Conservation (phyloP, 2,113 vertebrate genomes). For the Apaloderma vittatum region DNA sequence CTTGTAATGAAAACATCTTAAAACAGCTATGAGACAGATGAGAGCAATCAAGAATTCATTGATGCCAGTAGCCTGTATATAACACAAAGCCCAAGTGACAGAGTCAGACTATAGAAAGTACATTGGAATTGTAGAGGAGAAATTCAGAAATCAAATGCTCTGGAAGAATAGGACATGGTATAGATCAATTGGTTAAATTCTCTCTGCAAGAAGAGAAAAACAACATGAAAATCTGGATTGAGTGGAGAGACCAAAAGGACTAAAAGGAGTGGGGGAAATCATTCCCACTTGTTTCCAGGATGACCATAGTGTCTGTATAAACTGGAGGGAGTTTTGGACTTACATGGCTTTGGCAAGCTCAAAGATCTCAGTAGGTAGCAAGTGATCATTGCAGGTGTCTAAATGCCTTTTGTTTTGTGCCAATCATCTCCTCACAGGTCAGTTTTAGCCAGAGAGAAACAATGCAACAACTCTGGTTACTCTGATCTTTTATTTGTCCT, state of each 20-base stretch:
- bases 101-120: neutral
- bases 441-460: neutral
- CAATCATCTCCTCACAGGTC: accelerated
- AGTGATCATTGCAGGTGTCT: neutral
- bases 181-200: neutral
- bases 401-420: neutral
- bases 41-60: neutral
- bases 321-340: neutral
- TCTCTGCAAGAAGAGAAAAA: neutral
- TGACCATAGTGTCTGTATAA: neutral
- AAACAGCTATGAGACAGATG: neutral
- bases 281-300: neutral
- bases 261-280: neutral
- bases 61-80: neutral
- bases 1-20: neutral
- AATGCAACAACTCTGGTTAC: neutral
- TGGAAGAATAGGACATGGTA: neutral
- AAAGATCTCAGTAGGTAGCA: neutral
- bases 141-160: neutral
- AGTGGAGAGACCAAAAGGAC: neutral
- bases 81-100: neutral
- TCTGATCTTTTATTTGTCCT: neutral
- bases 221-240: neutral
- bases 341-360: neutral
- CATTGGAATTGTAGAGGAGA: neutral